These are phyloP conservation scores for Hyalella azteca DNA, from an alignment of 2,888 invertebrate genomes.

Conservation along the genomic window DNA sequence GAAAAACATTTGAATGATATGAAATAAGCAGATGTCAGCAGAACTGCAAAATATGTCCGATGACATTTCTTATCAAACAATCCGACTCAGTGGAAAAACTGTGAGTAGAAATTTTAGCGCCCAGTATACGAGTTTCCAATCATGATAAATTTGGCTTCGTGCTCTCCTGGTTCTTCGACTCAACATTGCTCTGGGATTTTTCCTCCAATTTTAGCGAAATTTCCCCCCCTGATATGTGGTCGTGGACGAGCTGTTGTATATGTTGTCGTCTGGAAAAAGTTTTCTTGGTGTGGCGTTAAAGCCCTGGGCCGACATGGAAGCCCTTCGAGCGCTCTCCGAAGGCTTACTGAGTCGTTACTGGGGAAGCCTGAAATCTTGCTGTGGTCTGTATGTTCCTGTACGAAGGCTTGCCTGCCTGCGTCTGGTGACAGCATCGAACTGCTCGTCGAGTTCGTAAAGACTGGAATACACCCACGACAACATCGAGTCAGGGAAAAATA, in stretches of 20 bases:
- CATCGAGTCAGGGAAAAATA: too few relatives aligned
- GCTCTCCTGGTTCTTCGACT: background rate
- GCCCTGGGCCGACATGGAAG: constrained; percentile 16
- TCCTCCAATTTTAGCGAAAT: background rate
- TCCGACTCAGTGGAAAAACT: too few relatives aligned
- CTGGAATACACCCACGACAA: too few relatives aligned
- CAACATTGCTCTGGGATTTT: background rate
- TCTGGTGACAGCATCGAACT: constrained; percentile 18
- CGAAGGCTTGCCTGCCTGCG: too few relatives aligned
- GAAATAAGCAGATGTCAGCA: too few relatives aligned
- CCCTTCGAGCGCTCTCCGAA: constrained; percentile 19
- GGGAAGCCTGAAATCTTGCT: constrained; percentile 18
- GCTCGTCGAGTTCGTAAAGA: too few relatives aligned
- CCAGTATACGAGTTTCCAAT: background rate
- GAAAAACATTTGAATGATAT: too few relatives aligned
- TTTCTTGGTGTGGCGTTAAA: background rate
- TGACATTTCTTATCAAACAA: too few relatives aligned
- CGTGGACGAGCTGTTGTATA: constrained; percentile 15
- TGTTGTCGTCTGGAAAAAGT: background rate
- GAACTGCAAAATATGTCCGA: too few relatives aligned
- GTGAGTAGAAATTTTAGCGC: background rate
- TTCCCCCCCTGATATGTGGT: background rate
- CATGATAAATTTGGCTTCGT: background rate
- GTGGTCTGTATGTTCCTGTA: constrained; percentile 12
- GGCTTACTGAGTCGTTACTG: constrained; percentile 31